Conservation (phyloP, 2,797 vertebrate genomes). For the Chiloscyllium punctatum region DNA sequence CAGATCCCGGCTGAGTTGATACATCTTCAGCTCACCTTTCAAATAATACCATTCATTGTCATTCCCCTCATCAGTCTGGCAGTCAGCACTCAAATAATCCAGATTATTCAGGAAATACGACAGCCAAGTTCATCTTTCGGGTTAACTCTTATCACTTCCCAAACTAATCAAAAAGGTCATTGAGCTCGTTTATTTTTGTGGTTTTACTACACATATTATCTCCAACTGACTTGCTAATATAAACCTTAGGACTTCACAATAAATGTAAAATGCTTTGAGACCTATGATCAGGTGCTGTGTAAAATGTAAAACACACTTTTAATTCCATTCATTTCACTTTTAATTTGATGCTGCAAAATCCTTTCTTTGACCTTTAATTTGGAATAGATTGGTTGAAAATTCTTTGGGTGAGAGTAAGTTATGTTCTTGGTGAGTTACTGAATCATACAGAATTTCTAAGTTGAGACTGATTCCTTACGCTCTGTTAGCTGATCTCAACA, state of each 20-base stretch:
- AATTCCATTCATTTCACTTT: neutral
- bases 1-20: neutral
- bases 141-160: neutral
- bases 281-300: neutral
- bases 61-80: neutral
- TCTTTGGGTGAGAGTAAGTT: neutral
- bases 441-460: neutral
- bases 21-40: neutral
- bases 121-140: neutral
- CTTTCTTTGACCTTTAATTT: neutral
- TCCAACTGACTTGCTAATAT: neutral
- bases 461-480: neutral
- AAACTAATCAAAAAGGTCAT: neutral
- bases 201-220: neutral
- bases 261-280: neutral
- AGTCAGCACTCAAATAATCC: neutral
- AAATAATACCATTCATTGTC: neutral
- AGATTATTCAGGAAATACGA: too few relatives aligned
- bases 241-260: neutral
- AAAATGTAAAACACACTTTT: neutral
- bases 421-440: neutral
- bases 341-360: too few relatives aligned
- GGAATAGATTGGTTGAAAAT: neutral
- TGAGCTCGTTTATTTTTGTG: neutral
- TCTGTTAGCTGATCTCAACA: neutral